A percentile compares a stretch with the other conserved stretches of the same genome.
These are phyloP conservation scores for Numida meleagris DNA, from an alignment of 2,113 vertebrate species.

Conservation along the genomic window DNA sequence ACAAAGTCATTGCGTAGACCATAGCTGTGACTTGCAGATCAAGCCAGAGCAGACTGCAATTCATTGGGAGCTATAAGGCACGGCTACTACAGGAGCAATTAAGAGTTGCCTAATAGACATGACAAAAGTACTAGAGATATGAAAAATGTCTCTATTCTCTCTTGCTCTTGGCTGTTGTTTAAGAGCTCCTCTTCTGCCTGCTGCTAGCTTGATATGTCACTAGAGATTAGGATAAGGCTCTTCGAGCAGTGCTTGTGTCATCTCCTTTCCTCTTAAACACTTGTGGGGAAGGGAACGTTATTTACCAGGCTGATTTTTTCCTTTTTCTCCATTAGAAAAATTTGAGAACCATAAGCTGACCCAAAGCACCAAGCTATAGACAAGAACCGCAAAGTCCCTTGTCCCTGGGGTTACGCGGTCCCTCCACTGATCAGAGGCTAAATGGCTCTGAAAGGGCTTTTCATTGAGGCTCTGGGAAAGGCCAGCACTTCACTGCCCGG, in stretches of 20 bases:
- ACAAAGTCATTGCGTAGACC: accelerated
- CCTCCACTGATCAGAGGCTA: neutral
- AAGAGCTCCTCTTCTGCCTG: neutral
- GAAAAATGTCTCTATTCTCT: neutral
- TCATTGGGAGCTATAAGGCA: neutral
- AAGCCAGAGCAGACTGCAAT: neutral
- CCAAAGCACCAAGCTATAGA: neutral
- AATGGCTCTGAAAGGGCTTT: conserved; percentile 58
- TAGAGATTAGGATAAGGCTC: neutral
- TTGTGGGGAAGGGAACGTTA: neutral
- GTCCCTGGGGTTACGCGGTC: neutral
- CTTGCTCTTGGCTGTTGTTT: neutral
- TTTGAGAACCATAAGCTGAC: neutral
- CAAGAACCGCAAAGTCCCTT: neutral
- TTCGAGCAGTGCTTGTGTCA: neutral
- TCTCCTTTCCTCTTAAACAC: neutral
- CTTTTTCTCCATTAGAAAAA: neutral
- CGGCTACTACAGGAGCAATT: neutral
- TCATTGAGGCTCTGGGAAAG: conserved; percentile 50
- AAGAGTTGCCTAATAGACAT: neutral
- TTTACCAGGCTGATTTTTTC: neutral
- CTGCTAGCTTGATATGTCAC: neutral
- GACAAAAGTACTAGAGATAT: neutral
- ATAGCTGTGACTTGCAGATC: accelerated
- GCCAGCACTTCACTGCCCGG: conserved; percentile 3